A percentile compares a stretch with the other conserved stretches of the same genome.
phyloP scores from a whole-genome alignment of 2,888 invertebrate species.

The Ichneumoninae sp. region DNA sequence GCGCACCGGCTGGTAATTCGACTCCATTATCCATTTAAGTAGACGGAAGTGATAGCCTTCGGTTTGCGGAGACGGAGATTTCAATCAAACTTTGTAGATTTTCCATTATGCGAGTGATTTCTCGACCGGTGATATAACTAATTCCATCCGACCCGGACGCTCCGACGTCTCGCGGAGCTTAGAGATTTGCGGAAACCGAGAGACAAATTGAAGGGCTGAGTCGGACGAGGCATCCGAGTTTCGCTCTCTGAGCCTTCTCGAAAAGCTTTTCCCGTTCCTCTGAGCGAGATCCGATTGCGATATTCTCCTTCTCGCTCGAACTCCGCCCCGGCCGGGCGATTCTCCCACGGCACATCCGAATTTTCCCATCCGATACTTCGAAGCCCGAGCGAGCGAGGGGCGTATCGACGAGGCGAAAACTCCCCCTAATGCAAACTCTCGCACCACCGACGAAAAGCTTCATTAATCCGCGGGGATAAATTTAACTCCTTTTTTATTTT shows the following conservation, averaged over 20 bases:
- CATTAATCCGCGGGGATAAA: background rate
- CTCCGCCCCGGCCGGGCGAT: background rate
- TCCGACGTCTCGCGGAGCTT: conserved; percentile 32
- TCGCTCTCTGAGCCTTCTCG: conserved; percentile 41
- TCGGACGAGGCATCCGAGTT: conserved; percentile 43
- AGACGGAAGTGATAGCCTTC: conserved; percentile 11
- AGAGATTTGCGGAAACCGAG: conserved; percentile 57
- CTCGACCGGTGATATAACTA: conserved; percentile 74
- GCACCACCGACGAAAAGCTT: background rate
- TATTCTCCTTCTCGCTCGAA: conserved; percentile 26
- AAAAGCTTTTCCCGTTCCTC: conserved; percentile 48
- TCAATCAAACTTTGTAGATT: conserved; percentile 80
- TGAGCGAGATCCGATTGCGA: conserved; percentile 54
- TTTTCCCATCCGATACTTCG: conserved; percentile 34
- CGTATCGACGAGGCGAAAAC: conserved; percentile 12
- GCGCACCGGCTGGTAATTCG: background rate
- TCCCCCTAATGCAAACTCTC: conserved; percentile 11
- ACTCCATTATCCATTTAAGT: conserved; percentile 22
- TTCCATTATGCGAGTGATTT: conserved; percentile 79
- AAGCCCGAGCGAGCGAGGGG: background rate
- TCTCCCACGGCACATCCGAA: background rate
- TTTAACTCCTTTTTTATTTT: conserved; percentile 19
- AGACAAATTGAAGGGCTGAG: conserved; percentile 65
- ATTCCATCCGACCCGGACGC: conserved; percentile 73
- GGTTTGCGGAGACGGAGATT: conserved; percentile 64